Evolutionary conservation across 1,140 invertebrate genomes (phyloP), one percentile per base, ranked within the genome.

Genomic region (Drosophila bipectinata): DNA sequence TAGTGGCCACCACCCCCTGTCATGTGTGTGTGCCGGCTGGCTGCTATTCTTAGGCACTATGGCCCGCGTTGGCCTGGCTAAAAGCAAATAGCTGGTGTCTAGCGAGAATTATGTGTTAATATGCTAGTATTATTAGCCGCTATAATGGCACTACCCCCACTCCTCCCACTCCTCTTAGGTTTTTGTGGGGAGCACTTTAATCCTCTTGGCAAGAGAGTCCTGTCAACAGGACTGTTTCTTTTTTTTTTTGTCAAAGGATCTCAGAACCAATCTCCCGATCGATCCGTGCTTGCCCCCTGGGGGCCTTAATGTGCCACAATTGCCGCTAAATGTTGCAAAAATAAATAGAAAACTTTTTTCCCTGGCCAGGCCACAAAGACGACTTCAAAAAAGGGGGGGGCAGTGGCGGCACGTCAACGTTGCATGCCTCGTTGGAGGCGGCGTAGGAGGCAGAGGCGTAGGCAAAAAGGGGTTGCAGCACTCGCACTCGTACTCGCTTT

Each of bases 351-450:
- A 21, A 21, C 21, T 21, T 21, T 21, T 21, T 21, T 3, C 2
- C 21, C 1, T 21, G 21, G 3, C 21, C 3, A 21, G 21, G 61
- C 64, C 74, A 85, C 81, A 85, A 85, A 88, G 82, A 82, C 78
- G 82, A 87, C 82, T 87, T 87, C 82, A 87, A 87, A 87, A 69
- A 76, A 61, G 21, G 21, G 21, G 21, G 21, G 21, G 21, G 18
- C 18, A 18, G 18, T 18, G 18, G 67, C 71, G 75, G 72, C 81
- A 85, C 68, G 78, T 87, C 82, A 87, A 81, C 82, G 83, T 87
- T 87, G 83, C 82, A 87, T 88, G 82, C 83, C 82, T 88, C 83
- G 82, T 88, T 87, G 82, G 76, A 82, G 82, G 79, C 83, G 82
- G 79, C 83, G 64, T 57, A 71, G 64, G 66, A 81, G 48, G 56